These are phyloP conservation scores for Drosophila mimica DNA, from an alignment of 2,888 invertebrate species.

Conservation along the genomic window DNA sequence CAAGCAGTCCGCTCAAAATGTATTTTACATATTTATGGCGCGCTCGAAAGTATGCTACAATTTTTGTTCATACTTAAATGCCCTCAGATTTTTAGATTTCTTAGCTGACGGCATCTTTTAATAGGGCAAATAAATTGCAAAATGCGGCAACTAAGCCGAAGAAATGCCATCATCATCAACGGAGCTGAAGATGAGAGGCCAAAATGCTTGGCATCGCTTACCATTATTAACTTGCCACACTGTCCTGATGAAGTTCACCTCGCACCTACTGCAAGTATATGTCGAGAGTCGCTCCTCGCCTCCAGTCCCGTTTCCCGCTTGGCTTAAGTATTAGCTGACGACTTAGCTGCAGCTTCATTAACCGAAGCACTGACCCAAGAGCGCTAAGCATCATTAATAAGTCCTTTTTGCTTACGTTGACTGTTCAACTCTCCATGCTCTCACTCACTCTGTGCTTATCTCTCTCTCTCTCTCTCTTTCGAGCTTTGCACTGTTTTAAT, in stretches of 20 bases:
- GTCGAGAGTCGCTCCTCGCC: not conserved
- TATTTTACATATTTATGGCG: slow-evolving; percentile 63
- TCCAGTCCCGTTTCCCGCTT: not conserved
- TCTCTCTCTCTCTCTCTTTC: not conserved
- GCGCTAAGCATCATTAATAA: slow-evolving; percentile 71
- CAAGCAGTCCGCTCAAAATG: slow-evolving; percentile 30
- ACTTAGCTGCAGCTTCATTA: slow-evolving; percentile 63
- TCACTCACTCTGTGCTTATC: not conserved
- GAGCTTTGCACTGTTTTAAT: slow-evolving; percentile 57
- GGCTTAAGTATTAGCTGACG: slow-evolving; percentile 29
- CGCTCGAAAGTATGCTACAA: slow-evolving; percentile 61
- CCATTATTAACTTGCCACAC: slow-evolving; percentile 75
- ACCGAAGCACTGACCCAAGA: slow-evolving; percentile 33
- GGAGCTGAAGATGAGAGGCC: slow-evolving; percentile 39
- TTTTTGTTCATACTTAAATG: slow-evolving; percentile 33
- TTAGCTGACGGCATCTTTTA: slow-evolving; percentile 50
- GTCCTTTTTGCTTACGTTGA: slow-evolving; percentile 63
- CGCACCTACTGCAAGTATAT: slow-evolving; percentile 15
- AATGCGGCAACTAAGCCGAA: slow-evolving; percentile 42
- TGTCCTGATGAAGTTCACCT: slow-evolving; percentile 60
- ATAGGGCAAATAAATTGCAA: slow-evolving; percentile 65
- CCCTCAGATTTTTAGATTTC: slow-evolving; percentile 8
- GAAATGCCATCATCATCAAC: slow-evolving; percentile 31
- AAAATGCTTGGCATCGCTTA: slow-evolving; percentile 60
- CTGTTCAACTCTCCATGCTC: slow-evolving; percentile 40